These are phyloP conservation scores for Sclerurus mexicanus DNA, from an alignment of 2,113 vertebrate genomes.

Conservation along the genomic window DNA sequence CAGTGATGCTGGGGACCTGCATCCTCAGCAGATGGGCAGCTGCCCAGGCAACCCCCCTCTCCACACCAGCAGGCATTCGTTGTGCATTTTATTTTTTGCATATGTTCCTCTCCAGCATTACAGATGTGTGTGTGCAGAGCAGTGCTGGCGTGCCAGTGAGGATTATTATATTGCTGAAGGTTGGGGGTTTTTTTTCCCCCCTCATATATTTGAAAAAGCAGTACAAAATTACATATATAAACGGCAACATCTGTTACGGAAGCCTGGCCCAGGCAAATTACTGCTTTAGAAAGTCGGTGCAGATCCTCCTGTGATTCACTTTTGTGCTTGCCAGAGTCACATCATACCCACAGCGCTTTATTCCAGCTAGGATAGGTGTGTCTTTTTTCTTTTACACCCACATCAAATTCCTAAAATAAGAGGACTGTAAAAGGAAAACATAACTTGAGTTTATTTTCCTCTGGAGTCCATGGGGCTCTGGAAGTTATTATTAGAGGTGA, in stretches of 20 bases:
- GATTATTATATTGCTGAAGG: background rate
- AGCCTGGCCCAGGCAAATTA: conserved; percentile 37
- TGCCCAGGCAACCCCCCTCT: background rate
- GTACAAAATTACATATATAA: background rate
- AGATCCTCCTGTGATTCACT: conserved; percentile 28
- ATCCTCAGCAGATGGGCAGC: background rate
- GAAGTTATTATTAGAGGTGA: conserved; percentile 47
- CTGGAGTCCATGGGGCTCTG: background rate
- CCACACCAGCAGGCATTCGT: background rate
- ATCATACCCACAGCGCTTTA: conserved; percentile 7
- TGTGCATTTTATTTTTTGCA: background rate
- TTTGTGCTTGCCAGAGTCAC: background rate
- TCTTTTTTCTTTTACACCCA: conserved; percentile 42
- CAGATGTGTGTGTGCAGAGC: background rate
- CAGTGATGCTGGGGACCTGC: background rate
- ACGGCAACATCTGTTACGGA: background rate
- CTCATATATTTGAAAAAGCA: background rate
- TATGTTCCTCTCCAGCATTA: background rate
- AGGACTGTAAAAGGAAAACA: conserved; percentile 23
- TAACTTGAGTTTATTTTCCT: conserved; percentile 44
- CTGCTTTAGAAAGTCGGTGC: background rate
- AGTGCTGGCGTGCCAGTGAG: background rate
- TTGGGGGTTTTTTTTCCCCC: background rate
- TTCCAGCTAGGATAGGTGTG: conserved; percentile 47
- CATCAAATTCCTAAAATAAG: conserved; percentile 61